Base-by-base conservation (phyloP, 2,888 invertebrate species). In the Amorpha juglandis region DNA sequence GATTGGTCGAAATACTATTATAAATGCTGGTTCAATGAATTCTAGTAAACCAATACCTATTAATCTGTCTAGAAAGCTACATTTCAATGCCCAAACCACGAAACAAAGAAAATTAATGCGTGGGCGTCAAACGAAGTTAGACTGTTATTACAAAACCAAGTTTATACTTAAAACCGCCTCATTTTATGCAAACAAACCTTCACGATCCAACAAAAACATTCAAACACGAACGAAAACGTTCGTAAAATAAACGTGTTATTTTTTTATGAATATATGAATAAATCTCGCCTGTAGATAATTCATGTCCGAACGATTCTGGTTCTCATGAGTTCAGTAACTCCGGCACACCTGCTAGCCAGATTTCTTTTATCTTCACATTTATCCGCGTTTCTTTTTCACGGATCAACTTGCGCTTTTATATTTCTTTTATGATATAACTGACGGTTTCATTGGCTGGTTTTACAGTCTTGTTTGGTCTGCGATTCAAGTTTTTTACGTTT, bases 251-350 rank as follows among this genome's bases (percentile, higher is more conserved):
- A 55, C 64, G 47, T 58, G 47, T 7, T 55, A 52, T 64, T 64
- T 64, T 64, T n/a, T 64, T 35, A 48, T 48, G 64, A 64, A 64
- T 65, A 63, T 62, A 65, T 55, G 65, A 66, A 68, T 67, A 70
- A 64, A 68, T 68, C 65, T 66, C 35, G 33, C 48, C 42, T 38
- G 27, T 45, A 64, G 66, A 68, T 69, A 63, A 63, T 58, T 67
- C 52, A 67, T 63, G 63, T 62, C 63, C 63, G 67, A 70, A 62
- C 67, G 58, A 67, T 65, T 70, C 67, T 62, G 42, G 45, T 19
- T 52, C 53, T 63, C 47, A 35, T 51, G 27, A 64, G 58, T 62
- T 50, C 58, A 68, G 53, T 65, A 55, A 47, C 63, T 58, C 42
- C 33, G 52, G 52, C 68, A 53, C 67, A 63, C 68, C 67, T 67